These are phyloP conservation scores for Acrocephalus scirpaceus DNA, from an alignment of 2,797 vertebrate genomes.

Conservation along the genomic window DNA sequence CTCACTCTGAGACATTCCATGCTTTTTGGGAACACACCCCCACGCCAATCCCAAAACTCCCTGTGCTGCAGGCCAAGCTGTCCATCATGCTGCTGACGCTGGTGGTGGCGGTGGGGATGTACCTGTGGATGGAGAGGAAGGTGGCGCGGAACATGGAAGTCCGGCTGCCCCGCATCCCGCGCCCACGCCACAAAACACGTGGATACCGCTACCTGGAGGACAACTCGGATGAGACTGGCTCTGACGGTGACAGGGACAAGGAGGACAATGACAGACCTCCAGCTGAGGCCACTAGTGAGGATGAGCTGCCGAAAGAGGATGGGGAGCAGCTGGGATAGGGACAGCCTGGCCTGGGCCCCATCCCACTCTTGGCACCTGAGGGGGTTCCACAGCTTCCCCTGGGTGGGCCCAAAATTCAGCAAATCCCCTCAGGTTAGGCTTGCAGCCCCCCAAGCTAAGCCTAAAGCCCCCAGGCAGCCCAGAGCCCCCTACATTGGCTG, in stretches of 20 bases:
- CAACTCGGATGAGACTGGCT: conserved; percentile 89
- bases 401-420: neutral
- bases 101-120: conserved; percentile 77
- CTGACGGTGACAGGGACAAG: conserved; percentile 71
- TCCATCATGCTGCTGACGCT: conserved; percentile 83
- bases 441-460: rapidly evolving
- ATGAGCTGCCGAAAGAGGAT: conserved; percentile 16
- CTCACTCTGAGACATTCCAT: too few species aligned
- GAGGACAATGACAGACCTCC: neutral
- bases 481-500: neutral
- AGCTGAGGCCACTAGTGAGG: neutral
- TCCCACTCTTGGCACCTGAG: neutral
- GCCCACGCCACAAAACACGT: conserved; percentile 86
- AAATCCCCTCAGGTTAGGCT: neutral
- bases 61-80: conserved; percentile 83
- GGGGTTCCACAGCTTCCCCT: rapidly evolving
- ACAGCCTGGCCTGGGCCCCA: neutral
- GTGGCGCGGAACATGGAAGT: conserved; percentile 69
- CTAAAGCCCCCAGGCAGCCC: neutral
- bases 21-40: neutral
- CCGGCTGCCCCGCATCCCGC: conserved; percentile 90
- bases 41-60: rapidly evolving
- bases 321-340: neutral
- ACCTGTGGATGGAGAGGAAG: conserved; percentile 89
- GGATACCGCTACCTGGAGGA: conserved; percentile 95